Percentiles rank a stretch among this genome's conserved stretches.
These are phyloP conservation scores for Nothobranchius kuhntae DNA, from an alignment of 2,113 vertebrate genomes.

Conservation along the genomic window DNA sequence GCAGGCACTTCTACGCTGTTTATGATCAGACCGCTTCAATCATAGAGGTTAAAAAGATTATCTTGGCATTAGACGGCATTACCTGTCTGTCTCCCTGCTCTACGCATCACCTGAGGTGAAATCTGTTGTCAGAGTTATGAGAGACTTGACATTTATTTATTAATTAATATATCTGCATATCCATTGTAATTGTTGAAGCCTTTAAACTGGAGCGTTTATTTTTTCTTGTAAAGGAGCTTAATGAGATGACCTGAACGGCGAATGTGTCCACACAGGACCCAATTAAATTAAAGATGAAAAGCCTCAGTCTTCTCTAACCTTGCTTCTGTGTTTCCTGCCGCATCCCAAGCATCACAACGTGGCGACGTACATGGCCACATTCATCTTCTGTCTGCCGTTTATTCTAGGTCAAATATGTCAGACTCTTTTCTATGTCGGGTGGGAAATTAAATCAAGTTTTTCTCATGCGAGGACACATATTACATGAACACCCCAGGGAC, in stretches of 20 bases:
- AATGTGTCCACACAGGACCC: conserved; percentile 60
- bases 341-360: not conserved
- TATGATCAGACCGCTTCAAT: conserved; percentile 37
- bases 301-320: conserved; percentile 43
- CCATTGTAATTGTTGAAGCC: conserved; percentile 59
- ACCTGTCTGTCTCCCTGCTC: conserved; percentile 25
- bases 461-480: conserved; percentile 15
- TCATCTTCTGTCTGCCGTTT: conserved; percentile 51
- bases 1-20: conserved; percentile 17
- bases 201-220: conserved; percentile 62
- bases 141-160: conserved; percentile 63
- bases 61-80: conserved; percentile 22
- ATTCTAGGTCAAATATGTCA: conserved; percentile 52
- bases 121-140: conserved; percentile 30
- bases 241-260: conserved; percentile 61
- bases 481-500: conserved; percentile 17
- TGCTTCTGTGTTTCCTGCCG: conserved; percentile 8
- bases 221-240: conserved; percentile 48
- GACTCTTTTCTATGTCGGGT: conserved; percentile 35
- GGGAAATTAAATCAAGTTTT: conserved; percentile 38
- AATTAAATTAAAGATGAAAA: conserved; percentile 60
- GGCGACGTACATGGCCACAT: conserved; percentile 25
- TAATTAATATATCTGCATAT: conserved; percentile 52
- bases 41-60: conserved; percentile 21
- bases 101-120: conserved; percentile 5